phyloP scores from a whole-genome alignment of 2,797 vertebrate species.

The Neostethus bicornis region DNA sequence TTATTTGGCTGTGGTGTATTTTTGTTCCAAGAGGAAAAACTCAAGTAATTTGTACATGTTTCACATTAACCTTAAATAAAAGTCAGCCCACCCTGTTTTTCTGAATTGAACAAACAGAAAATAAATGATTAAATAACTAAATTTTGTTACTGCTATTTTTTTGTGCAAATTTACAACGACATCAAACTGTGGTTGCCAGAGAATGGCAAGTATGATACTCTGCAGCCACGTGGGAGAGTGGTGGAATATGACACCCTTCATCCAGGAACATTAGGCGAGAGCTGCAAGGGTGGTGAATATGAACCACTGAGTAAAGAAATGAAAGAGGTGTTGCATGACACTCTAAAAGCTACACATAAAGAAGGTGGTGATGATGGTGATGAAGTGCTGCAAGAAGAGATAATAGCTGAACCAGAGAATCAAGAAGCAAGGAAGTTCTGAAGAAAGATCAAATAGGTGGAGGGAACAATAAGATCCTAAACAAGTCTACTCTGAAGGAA shows the following conservation, averaged over 20 bases:
- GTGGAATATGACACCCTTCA: slow-evolving; percentile 36
- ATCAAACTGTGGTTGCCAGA: background rate
- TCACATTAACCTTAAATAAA: too few species aligned
- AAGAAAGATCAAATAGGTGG: slow-evolving; percentile 8
- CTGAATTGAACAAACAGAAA: too few species aligned
- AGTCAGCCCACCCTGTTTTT: too few species aligned
- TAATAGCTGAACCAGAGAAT: background rate
- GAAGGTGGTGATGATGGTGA: slow-evolving; percentile 14
- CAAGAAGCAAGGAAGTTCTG: slow-evolving; percentile 9
- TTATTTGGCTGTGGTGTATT: fast-evolving
- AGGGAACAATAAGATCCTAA: slow-evolving; percentile 9
- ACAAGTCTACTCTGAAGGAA: slow-evolving; percentile 12
- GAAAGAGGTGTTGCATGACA: slow-evolving; percentile 22
- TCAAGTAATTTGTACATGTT: slow-evolving; percentile 14
- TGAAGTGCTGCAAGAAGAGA: slow-evolving; percentile 25
- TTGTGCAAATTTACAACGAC: slow-evolving; percentile 37
- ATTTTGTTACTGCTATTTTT: too few species aligned
- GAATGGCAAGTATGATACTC: slow-evolving; percentile 2
- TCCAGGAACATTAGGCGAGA: background rate
- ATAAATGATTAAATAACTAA: too few species aligned
- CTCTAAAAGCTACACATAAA: background rate
- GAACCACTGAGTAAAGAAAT: slow-evolving; percentile 23
- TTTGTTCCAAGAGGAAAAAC: slow-evolving; percentile 2
- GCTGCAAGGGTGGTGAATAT: slow-evolving; percentile 15
- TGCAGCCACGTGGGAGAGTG: background rate